Percentiles rank a stretch among this genome's conserved stretches.
Evolutionary conservation across 2,113 vertebrate genomes (phyloP).

Genomic region (Chaetodon trifascialis): DNA sequence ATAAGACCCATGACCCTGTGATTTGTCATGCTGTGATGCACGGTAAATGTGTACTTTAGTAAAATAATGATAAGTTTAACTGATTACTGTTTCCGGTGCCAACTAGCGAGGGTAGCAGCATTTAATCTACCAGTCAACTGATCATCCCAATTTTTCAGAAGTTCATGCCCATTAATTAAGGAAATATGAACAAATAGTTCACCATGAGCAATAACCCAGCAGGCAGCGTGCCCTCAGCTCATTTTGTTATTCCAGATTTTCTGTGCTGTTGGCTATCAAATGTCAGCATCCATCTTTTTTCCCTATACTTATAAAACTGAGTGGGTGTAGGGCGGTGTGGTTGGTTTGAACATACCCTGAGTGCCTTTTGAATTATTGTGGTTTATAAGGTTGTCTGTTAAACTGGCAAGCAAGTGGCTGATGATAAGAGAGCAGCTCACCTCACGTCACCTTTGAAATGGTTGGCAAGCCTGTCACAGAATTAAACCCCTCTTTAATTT

Average conservation of each 20-base stretch:
- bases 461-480: slow-evolving; percentile 11
- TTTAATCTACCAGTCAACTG: too few species aligned
- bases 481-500: slow-evolving; percentile 15
- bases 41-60: too few species aligned
- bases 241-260: slow-evolving; percentile 39
- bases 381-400: slow-evolving; percentile 28
- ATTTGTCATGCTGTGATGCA: too few species aligned
- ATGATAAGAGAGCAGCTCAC: slow-evolving; percentile 10
- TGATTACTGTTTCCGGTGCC: too few species aligned
- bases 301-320: slow-evolving; percentile 29
- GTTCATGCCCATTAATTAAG: slow-evolving; percentile 10
- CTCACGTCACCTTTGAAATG: not conserved
- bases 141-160: not conserved
- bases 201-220: slow-evolving; percentile 16
- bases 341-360: slow-evolving; percentile 27
- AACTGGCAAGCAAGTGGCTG: slow-evolving; percentile 13
- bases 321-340: slow-evolving; percentile 24
- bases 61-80: too few species aligned
- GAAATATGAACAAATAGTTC: slow-evolving; percentile 18
- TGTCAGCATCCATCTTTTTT: slow-evolving; percentile 38
- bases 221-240: not conserved
- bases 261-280: slow-evolving; percentile 19
- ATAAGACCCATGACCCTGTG: too few species aligned
- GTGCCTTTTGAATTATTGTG: slow-evolving; percentile 21
- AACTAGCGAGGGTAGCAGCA: too few species aligned